These are phyloP conservation scores for Drosophila pseudotakahashii DNA, from an alignment of 2,888 invertebrate species.

Conservation along the genomic window DNA sequence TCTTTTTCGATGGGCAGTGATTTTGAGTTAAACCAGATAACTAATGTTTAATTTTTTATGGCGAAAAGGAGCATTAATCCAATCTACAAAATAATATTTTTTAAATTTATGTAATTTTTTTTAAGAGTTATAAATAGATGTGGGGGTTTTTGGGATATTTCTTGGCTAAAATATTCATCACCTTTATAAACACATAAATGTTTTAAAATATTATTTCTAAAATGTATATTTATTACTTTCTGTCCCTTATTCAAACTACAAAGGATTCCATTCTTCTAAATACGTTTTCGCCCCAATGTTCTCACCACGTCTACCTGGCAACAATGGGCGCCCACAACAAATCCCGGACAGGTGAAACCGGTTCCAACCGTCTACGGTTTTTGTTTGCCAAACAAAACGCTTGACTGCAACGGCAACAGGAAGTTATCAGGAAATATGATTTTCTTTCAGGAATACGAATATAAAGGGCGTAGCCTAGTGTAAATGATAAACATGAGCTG, in stretches of 20 bases:
- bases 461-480: constrained; percentile 61
- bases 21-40: too few relatives aligned
- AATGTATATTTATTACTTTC: too few relatives aligned
- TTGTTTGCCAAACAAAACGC: constrained; percentile 64
- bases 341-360: constrained; percentile 43
- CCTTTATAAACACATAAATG: too few relatives aligned
- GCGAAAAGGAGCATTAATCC: too few relatives aligned
- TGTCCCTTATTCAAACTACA: neutral
- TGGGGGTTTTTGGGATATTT: too few relatives aligned
- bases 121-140: too few relatives aligned
- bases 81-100: too few relatives aligned
- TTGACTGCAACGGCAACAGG: constrained; percentile 47
- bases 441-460: constrained; percentile 28
- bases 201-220: too few relatives aligned
- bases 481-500: constrained; percentile 23
- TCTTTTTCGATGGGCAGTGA: too few relatives aligned
- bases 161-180: too few relatives aligned
- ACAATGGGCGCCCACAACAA: constrained; percentile 35
- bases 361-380: constrained; percentile 34
- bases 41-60: too few relatives aligned
- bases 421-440: constrained; percentile 46
- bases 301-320: constrained; percentile 26
- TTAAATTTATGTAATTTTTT: too few relatives aligned
- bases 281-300: constrained; percentile 16
- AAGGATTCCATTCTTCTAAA: neutral